Percentiles rank a stretch among this genome's conserved stretches.
Evolutionary conservation across 1,140 invertebrate species (phyloP).

Genomic region (Drosophila bipectinata): DNA sequence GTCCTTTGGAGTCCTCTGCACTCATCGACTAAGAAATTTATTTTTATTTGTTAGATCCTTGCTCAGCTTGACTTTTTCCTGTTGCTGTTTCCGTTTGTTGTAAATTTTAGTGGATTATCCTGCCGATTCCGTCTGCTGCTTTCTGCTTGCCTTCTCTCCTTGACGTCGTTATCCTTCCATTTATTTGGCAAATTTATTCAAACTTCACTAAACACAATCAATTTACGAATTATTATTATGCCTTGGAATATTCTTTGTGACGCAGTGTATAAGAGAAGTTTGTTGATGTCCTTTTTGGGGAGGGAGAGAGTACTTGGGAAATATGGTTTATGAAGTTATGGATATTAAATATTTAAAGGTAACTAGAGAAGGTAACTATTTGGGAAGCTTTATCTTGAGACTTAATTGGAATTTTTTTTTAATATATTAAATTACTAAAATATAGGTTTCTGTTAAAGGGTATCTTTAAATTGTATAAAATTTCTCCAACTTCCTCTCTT

Average conservation of each 20-base stretch:
- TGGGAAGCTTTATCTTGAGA: background rate
- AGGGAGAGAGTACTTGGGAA: background rate
- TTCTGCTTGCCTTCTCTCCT: conserved; percentile 7
- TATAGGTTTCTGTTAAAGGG: background rate
- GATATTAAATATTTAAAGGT: background rate
- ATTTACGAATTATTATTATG: conserved; percentile 82
- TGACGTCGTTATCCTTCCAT: conserved; percentile 16
- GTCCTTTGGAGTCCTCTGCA: conserved; percentile 15
- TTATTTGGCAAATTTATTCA: conserved; percentile 73
- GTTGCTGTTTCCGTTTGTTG: conserved; percentile 81
- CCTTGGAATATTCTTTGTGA: conserved; percentile 36
- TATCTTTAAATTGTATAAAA: background rate
- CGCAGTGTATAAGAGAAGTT: conserved; percentile 25
- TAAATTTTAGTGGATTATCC: conserved; percentile 83
- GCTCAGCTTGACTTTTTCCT: conserved; percentile 67
- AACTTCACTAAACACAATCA: conserved; percentile 83
- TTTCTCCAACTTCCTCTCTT: background rate
- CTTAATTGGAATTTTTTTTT: background rate
- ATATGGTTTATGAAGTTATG: background rate
- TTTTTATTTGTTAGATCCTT: conserved; percentile 79
- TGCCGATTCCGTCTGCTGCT: conserved; percentile 53
- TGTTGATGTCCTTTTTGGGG: conserved; percentile 3
- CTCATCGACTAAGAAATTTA: conserved; percentile 63
- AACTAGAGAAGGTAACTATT: too few relatives aligned
- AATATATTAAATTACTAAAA: background rate